A percentile compares a stretch with the other conserved stretches of the same genome.
These are phyloP conservation scores for Athalia rosae DNA, from an alignment of 2,888 invertebrate genomes.

Conservation along the genomic window DNA sequence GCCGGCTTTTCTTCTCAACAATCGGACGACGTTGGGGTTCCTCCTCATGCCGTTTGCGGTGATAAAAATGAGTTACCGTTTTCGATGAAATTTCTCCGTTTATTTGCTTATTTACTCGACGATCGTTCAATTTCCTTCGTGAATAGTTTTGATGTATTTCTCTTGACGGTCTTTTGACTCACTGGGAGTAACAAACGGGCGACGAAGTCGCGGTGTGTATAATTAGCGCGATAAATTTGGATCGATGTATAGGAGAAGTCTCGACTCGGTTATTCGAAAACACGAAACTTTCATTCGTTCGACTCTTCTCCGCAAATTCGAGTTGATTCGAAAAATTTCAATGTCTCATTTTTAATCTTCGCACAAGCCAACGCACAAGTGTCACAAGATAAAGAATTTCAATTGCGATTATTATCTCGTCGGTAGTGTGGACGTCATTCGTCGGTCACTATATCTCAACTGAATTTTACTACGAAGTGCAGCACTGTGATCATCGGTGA, in stretches of 20 bases:
- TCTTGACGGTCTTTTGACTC: background rate
- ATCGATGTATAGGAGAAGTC: slow-evolving; percentile 53
- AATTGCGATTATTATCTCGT: too few relatives aligned
- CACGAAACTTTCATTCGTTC: background rate
- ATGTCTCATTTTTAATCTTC: too few relatives aligned
- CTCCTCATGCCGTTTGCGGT: background rate
- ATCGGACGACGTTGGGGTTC: background rate
- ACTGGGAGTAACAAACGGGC: slow-evolving; percentile 43
- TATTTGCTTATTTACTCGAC: background rate
- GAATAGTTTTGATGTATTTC: background rate
- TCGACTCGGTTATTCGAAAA: slow-evolving; percentile 1
- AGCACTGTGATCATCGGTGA: background rate
- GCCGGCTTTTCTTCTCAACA: background rate
- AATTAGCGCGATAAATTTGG: slow-evolving; percentile 67
- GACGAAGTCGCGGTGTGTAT: slow-evolving; percentile 51
- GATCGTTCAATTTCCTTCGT: too few relatives aligned
- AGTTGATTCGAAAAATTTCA: too few relatives aligned
- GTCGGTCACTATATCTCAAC: too few relatives aligned
- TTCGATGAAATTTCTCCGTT: background rate
- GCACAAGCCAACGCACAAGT: too few relatives aligned
- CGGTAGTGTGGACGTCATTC: too few relatives aligned
- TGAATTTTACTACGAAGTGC: too few relatives aligned
- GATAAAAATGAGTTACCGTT: background rate
- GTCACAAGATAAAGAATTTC: too few relatives aligned
- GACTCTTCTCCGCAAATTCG: background rate